Evolutionary conservation across 2,888 invertebrate species (phyloP), one percentile per base, ranked within the genome.

Genomic region (Polyommatus iphigenia): DNA sequence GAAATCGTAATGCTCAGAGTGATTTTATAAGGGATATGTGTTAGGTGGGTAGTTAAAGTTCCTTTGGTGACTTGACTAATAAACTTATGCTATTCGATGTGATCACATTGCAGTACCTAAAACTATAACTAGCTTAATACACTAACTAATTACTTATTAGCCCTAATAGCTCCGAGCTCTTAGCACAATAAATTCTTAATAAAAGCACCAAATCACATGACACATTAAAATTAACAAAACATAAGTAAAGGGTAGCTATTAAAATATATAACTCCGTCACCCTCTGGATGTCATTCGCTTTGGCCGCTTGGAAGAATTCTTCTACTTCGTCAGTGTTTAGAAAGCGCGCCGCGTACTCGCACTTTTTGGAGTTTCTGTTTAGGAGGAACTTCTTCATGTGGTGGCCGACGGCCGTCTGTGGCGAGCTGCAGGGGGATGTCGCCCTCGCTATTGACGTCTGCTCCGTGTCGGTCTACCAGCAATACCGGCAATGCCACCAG

Each of bases 331-430:
- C 77, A 32, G 8, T 57, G 57, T 79, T 80, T 13, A 80, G 57
- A 20, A 75, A 71, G 41, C 13, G 41, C 13, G 77, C 73, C 3
- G 80, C 80, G 62, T 79, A 79, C n/a, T 80, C 80, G 13, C 32
- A 54, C n/a, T 71, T 59, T 3, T 73, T 59, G 15, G 80, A 79
- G n/a, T 76, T 62, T 72, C 78, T 76, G 54, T 76, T 18, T 32
- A 80, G 18, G 6, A 80, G 79, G 24, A 79, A 78, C 67, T 79
- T 80, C 41, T 79, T 67, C 29, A 78, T 78, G 72, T 79, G 29
- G 29, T 77, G 50, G 57, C 73, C 54, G 67, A 79, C 79, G 50
- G 57, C 73, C 54, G 67, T 80, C 79, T 18, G 79, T 77, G 15
- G 79, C 79, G 1, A 77, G 20, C 46, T 80, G 77, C 36, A 80